Evolutionary conservation across 1,140 invertebrate species (phyloP), one percentile per base, ranked within the genome.

Genomic region (Octopus bimaculoides): DNA sequence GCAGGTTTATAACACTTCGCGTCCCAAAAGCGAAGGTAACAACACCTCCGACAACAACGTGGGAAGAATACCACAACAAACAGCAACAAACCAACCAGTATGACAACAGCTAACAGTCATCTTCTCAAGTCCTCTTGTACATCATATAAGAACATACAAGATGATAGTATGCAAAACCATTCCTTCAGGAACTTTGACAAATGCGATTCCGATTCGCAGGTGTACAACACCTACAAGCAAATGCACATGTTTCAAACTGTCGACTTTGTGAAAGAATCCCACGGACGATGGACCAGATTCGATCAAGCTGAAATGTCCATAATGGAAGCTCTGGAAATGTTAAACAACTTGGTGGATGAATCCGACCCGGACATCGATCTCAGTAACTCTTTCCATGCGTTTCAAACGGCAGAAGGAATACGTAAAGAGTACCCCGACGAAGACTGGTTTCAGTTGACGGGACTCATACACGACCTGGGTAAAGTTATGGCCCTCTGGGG

Each of bases 361-460:
- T 96, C 95, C 75, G 97, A 99, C 91, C 97, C 97, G 0, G 97
- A 99, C 90, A 93, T 90, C 6, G 92, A 94, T 85, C 89, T 98
- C 80, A 97, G 97, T 1, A 99, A 99, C 90, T 96, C 97, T 75
- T 92, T 98, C 54, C 97, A 99, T 90, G 97, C 96, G 71, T 99
- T 96, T 90, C 97, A 99, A 92, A 98, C 97, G 1, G 98, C 97
- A 0, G 97, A 99, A 91, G 92, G 94, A 26, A 97, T 98, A 80
- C 93, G 97, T 4, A 86, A 92, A 53, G 93, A 95, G 66, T 94
- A 96, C 89, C 97, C 97, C 0, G 92, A 97, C 80, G 86, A 90
- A 54, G 96, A 97, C 86, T 99, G 97, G 97, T 95, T 99, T 84
- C 97, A 99, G 82, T 91, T 99, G 2, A 96, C 94, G 14, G 97